These are phyloP conservation scores for Gallinago stenura DNA, from an alignment of 2,797 vertebrate species.

Conservation along the genomic window DNA sequence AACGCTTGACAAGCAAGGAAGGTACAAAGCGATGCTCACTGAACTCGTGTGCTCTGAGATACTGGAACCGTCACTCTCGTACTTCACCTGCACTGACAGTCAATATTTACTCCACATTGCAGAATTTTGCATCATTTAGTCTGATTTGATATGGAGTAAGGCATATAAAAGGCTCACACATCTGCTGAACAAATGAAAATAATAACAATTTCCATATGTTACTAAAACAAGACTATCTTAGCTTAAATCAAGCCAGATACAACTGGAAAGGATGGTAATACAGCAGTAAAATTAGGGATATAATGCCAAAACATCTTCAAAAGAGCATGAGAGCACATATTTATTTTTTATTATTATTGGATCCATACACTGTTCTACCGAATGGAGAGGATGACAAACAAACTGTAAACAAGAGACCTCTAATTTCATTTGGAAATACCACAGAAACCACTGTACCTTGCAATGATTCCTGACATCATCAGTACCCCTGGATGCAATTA, in stretches of 20 bases:
- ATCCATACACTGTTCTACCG: not conserved
- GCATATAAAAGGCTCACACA: not conserved
- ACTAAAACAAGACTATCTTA: not conserved
- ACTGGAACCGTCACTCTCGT: not conserved
- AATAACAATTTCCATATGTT: not conserved
- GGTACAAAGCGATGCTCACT: not conserved
- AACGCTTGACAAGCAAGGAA: not conserved
- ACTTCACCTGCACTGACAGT: not conserved
- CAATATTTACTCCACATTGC: not conserved
- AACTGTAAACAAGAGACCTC: constrained; percentile 5
- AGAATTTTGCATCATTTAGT: not conserved
- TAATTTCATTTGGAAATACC: constrained; percentile 38
- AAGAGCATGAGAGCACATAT: not conserved
- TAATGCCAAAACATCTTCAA: not conserved
- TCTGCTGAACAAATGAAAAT: constrained; percentile 4
- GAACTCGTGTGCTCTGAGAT: rapidly evolving
- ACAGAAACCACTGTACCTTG: constrained; percentile 30
- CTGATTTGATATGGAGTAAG: not conserved
- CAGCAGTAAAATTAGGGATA: not conserved
- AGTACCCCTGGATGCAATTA: not conserved
- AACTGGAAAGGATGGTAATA: not conserved
- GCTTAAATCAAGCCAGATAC: constrained; percentile 12
- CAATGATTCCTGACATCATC: not conserved
- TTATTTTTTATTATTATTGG: not conserved
- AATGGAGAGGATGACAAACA: not conserved